A percentile compares a stretch with the other conserved stretches of the same genome.
Conservation (phyloP, 2,797 vertebrate genomes). For the Phoeniculus purpureus region DNA sequence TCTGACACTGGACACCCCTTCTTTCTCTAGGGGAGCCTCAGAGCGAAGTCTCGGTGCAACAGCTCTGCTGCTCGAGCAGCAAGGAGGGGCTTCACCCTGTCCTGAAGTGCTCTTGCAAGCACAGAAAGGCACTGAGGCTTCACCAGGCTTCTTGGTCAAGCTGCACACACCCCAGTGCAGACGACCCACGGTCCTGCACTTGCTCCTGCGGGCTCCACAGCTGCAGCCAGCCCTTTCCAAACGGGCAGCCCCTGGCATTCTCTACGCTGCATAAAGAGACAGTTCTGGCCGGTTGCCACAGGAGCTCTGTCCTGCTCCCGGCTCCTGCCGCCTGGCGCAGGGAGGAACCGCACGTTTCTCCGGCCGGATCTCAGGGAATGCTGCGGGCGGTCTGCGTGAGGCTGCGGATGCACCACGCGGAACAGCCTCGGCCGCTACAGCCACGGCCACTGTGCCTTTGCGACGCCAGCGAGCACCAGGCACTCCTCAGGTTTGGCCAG, state of each 20-base stretch:
- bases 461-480: not conserved
- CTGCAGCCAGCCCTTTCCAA: not conserved
- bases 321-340: not conserved
- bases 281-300: not conserved
- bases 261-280: not conserved
- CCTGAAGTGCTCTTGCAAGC: not conserved
- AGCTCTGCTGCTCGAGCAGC: not conserved
- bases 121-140: not conserved
- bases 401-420: not conserved
- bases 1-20: not conserved
- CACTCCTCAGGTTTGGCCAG: not conserved
- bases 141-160: not conserved
- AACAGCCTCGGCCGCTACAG: not conserved
- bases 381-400: not conserved
- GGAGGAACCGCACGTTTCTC: not conserved
- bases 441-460: not conserved
- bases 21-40: not conserved
- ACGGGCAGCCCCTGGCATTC: not conserved
- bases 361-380: not conserved
- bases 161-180: not conserved
- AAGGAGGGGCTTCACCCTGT: not conserved
- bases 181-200: not conserved
- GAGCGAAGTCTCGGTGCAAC: not conserved
- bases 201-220: not conserved
- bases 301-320: not conserved